Percentiles rank a stretch among this genome's conserved stretches.
phyloP scores from a whole-genome alignment of 2,888 invertebrate species.

The Philereme vetulata region DNA sequence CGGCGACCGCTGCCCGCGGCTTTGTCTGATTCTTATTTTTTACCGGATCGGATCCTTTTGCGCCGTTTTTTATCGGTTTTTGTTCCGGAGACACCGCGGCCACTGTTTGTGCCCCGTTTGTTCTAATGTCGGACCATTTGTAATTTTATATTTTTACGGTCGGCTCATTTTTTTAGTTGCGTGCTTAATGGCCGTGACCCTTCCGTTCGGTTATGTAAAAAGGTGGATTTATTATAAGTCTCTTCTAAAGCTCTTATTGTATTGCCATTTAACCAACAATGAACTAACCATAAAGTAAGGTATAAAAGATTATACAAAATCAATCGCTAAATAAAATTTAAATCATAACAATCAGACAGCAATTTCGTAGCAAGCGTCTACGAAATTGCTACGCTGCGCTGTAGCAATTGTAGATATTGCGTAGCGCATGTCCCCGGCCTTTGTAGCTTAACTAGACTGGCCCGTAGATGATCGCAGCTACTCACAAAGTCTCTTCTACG shows the following conservation, averaged over 20 bases:
- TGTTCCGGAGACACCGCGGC: conserved; percentile 79
- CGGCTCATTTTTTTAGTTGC: conserved; percentile 59
- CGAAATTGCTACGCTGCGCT: conserved; percentile 14
- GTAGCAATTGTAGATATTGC: conserved; percentile 19
- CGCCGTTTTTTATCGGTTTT: conserved; percentile 81
- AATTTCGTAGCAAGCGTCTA: conserved; percentile 15
- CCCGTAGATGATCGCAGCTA: conserved; percentile 17
- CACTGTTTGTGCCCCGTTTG: conserved; percentile 69
- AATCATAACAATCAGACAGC: neutral
- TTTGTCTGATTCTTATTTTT: conserved; percentile 84
- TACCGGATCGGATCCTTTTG: conserved; percentile 81
- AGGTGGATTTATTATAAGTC: conserved; percentile 42
- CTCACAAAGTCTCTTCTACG: conserved; percentile 20
- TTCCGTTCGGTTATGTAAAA: conserved; percentile 65
- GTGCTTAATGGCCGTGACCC: conserved; percentile 62
- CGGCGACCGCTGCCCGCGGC: conserved; percentile 49
- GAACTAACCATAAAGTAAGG: neutral
- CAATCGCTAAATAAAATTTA: neutral
- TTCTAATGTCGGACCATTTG: conserved; percentile 80
- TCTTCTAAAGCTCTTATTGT: conserved; percentile 33
- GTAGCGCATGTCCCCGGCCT: conserved; percentile 23
- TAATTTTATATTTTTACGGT: conserved; percentile 72
- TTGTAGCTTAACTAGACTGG: conserved; percentile 17
- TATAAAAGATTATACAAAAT: neutral
- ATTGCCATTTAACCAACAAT: conserved; percentile 30